Percentiles rank a stretch among this genome's conserved stretches.
phyloP scores from a whole-genome alignment of 64 coral and sea anemone species.

The Anthopleura sola region DNA sequence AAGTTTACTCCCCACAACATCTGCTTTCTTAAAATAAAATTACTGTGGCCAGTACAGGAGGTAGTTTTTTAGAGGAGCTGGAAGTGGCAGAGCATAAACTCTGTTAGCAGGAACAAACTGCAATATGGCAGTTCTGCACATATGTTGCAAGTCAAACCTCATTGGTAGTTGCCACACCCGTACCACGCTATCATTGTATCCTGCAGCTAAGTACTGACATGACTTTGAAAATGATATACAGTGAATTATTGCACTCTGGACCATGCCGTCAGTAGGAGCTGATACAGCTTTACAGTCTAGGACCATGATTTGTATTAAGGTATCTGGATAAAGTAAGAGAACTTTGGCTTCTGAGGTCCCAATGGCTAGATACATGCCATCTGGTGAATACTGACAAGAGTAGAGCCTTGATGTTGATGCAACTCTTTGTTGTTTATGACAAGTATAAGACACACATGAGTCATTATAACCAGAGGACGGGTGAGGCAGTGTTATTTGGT shows the following conservation, averaged over 20 bases:
- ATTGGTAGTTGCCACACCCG: conserved; percentile 72
- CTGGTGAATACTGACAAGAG: conserved; percentile 73
- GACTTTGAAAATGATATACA: conserved; percentile 82
- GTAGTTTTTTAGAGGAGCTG: conserved; percentile 62
- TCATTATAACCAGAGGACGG: conserved; percentile 20
- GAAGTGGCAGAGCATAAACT: conserved; percentile 65
- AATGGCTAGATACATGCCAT: conserved; percentile 64
- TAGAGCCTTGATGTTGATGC: conserved; percentile 48
- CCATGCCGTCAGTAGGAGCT: conserved; percentile 23
- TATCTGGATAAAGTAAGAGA: conserved; percentile 41
- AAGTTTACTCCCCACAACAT: neutral
- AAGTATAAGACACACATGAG: conserved; percentile 41
- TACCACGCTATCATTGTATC: conserved; percentile 68
- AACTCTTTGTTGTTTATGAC: conserved; percentile 68
- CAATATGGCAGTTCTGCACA: conserved; percentile 73
- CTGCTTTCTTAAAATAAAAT: neutral
- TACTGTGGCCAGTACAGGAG: conserved; percentile 60
- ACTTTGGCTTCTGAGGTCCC: conserved; percentile 86
- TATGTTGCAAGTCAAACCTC: conserved; percentile 72
- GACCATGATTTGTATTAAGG: conserved; percentile 27
- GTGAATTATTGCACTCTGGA: conserved; percentile 68
- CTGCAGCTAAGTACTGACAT: conserved; percentile 76
- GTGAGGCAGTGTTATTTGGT: conserved; percentile 23
- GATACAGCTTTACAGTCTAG: conserved; percentile 57
- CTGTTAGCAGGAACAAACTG: conserved; percentile 76